A percentile compares a stretch with the other conserved stretches of the same genome.
Evolutionary conservation across 2,888 invertebrate species (phyloP).

Genomic region (Melipona bicolor): DNA sequence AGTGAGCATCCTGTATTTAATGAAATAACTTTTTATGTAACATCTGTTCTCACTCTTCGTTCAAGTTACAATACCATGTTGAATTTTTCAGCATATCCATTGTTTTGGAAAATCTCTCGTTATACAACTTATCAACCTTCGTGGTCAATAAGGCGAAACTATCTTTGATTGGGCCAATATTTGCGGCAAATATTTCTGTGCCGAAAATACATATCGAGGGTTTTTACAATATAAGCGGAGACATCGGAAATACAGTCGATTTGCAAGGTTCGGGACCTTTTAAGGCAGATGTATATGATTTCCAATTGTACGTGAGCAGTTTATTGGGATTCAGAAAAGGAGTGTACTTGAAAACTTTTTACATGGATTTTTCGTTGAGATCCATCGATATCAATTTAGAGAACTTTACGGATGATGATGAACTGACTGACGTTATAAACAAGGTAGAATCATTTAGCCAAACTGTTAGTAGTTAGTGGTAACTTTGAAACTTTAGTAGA

Average conservation of each 20-base stretch:
- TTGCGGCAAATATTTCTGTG: slow-evolving; percentile 77
- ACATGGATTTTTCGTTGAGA: slow-evolving; percentile 77
- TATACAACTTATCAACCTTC: slow-evolving; percentile 77
- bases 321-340: slow-evolving; percentile 77
- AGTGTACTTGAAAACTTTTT: slow-evolving; percentile 79
- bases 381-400: slow-evolving; percentile 70
- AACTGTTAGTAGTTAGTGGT: neutral
- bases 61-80: neutral
- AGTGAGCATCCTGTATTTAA: neutral
- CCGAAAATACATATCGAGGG: slow-evolving; percentile 76
- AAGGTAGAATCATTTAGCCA: slow-evolving; percentile 64
- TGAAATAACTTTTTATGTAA: neutral
- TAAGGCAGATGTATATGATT: slow-evolving; percentile 69
- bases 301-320: slow-evolving; percentile 75
- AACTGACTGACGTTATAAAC: slow-evolving; percentile 74
- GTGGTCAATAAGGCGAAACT: slow-evolving; percentile 76
- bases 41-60: neutral
- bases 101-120: slow-evolving; percentile 70
- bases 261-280: slow-evolving; percentile 76
- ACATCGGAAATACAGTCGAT: slow-evolving; percentile 74
- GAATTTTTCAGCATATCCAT: slow-evolving; percentile 72
- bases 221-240: slow-evolving; percentile 77
- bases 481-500: neutral
- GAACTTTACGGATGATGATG: slow-evolving; percentile 78
- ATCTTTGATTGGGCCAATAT: slow-evolving; percentile 77